These are phyloP conservation scores for Diabrotica balteata DNA, from an alignment of 2,888 invertebrate species.

Conservation along the genomic window DNA sequence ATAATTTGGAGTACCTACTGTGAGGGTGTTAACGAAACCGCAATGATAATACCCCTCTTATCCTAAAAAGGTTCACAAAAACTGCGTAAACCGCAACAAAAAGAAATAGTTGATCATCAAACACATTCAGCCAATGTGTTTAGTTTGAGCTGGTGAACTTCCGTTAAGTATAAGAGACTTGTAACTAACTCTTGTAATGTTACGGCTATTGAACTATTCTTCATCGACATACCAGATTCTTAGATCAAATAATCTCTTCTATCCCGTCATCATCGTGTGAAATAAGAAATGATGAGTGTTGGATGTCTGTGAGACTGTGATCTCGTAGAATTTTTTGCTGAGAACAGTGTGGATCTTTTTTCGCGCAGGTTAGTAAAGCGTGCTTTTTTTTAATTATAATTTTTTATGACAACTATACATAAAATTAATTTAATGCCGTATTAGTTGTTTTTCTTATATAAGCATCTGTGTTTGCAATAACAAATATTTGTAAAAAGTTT, in stretches of 20 bases:
- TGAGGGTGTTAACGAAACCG: conserved; percentile 11
- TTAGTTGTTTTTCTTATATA: no score
- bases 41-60: conserved; percentile 16
- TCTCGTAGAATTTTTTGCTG: conserved; percentile 14
- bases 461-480: no score
- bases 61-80: conserved; percentile 22
- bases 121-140: conserved; percentile 38
- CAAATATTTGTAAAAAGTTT: no score
- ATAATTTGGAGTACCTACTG: not conserved
- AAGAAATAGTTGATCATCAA: conserved; percentile 33
- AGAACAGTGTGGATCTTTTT: conserved; percentile 11
- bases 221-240: conserved; percentile 41
- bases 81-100: conserved; percentile 28
- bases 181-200: conserved; percentile 44
- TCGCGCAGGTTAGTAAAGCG: conserved; percentile 15
- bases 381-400: not conserved
- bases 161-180: conserved; percentile 43
- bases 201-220: conserved; percentile 48
- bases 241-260: conserved; percentile 37
- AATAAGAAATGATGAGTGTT: conserved; percentile 30
- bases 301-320: conserved; percentile 16
- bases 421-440: no score
- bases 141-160: conserved; percentile 40
- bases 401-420: no score
- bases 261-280: conserved; percentile 29